Evolutionary conservation across 2,797 vertebrate genomes (phyloP), one percentile per base, ranked within the genome.

Genomic region (Babyrousa celebensis): DNA sequence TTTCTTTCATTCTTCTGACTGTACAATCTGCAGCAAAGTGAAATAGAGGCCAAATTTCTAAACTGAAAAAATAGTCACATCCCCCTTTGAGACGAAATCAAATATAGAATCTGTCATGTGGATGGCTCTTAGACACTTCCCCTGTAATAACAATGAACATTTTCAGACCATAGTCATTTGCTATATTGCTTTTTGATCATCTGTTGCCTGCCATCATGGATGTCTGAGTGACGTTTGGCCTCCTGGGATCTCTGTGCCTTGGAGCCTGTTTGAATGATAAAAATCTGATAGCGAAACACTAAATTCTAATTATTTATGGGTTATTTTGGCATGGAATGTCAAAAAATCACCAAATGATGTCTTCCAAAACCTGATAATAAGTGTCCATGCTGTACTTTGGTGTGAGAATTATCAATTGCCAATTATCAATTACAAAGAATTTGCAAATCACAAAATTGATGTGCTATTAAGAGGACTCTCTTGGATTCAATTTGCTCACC

Each of bases 101-200:
- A 74, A 75, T 54, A 52, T 48, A 29, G 48, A 25, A 40, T 83
- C 54, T n/a, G 62, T 83, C 74, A 40, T 77, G 10, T 32, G 56
- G 29, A 21, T 29, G 12, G 2, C 4, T 83, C 21, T 71, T 52
- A 71, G 68, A 63, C 25, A 71, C 68, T 95, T 89, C 4, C 20
- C 58, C 27, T 63, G 6, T 74, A 56, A 12, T 65, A 74, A 17
- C 7, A 62, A 18, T 29, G 40, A 62, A n/a, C 1, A 70, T 21
- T n/a, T 68, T 40, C 14, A 77, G 32, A 82, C 7, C 36, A 70
- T 1, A 70, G 1, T 82, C 17, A 43, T 77, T 92, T 83, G 15
- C 36, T 85, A 56, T 60, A 83, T 60, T 92, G 54, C 1, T 72
- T 82, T 95, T 65, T 63, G 89, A 68, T 85, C 71, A 80, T n/a